Percentiles rank a stretch among this genome's conserved stretches.
Evolutionary conservation across 2,113 vertebrate genomes (phyloP).

Genomic region (Ceyx margarethae): DNA sequence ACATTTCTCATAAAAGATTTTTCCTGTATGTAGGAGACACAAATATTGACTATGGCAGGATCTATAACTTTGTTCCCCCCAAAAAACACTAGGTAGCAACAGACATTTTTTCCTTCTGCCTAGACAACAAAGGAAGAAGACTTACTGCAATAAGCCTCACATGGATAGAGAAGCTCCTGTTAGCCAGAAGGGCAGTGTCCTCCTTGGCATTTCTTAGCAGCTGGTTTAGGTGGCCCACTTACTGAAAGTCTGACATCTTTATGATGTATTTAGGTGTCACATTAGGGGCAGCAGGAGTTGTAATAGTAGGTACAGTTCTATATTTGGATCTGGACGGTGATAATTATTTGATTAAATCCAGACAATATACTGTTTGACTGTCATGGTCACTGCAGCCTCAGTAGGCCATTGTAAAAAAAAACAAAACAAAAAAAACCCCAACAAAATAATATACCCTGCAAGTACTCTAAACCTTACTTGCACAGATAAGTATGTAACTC

Average conservation of each 20-base stretch:
- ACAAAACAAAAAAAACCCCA: not conserved
- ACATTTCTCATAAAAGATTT: not conserved
- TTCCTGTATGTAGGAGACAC: not conserved
- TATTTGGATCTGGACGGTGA: not conserved
- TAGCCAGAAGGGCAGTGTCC: not conserved
- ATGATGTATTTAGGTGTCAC: not conserved
- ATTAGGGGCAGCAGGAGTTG: not conserved
- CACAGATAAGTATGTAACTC: not conserved
- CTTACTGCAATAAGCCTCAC: not conserved
- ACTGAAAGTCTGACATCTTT: not conserved
- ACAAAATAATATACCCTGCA: not conserved
- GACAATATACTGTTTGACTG: not conserved
- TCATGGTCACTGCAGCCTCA: not conserved
- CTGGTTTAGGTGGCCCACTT: not conserved
- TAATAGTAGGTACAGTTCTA: not conserved
- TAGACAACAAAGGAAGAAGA: not conserved
- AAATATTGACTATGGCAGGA: not conserved
- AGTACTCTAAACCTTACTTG: not conserved
- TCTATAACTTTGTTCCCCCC: not conserved
- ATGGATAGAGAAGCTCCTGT: not conserved
- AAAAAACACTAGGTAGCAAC: not conserved
- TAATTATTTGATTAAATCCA: not conserved
- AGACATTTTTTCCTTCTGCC: not conserved
- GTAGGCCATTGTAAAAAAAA: not conserved
- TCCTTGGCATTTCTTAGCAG: not conserved